Base-by-base conservation (phyloP, 2,888 invertebrate species). In the Psylliodes chrysocephalus region DNA sequence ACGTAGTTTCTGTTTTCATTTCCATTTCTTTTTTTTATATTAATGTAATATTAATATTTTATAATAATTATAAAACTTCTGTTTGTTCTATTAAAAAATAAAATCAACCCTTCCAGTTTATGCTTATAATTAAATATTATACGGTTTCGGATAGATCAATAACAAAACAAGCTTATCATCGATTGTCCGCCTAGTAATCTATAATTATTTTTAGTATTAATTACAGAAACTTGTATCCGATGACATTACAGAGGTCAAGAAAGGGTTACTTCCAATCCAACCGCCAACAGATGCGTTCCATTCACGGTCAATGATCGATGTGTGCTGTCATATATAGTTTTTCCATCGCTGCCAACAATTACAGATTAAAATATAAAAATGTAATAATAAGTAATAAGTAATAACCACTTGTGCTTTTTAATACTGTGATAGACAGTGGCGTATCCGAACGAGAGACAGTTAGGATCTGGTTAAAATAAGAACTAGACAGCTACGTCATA, bases 301-400 rank as follows among this genome's bases (percentile, higher is more conserved):
- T 62, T 69, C 67, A 69, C 70, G 73, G 75, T 75, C 75, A 75
- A 75, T 71, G 75, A 75, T 75, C 75, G 75, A 73, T 72, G 73
- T 64, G 63, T 73, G 71, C 70, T n/a, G n/a, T 71, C 70, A 70
- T 42, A 1, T n/a, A 42, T 18, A 42, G 17, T n/a, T 42, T 47
- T 49, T 49, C 14, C 22, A n/a, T 4, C 35, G 14, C n/a, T 1
- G n/a, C 6, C 35, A 35, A 35, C 12, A 35, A 35, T 35, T 35
- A 35, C 2, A 33, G 33, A 35, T 35, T 35, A 35, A 12, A n/a
- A 14, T 35, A 35, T 35, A 35, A 35, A 35, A 35, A 35, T 35
- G 14, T 12, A 35, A 30, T 30, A 30, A 30, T n/a, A n/a, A n/a
- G n/a, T n/a, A n/a, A n/a, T n/a, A n/a, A n/a, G n/a, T n/a, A n/a